Percentiles rank a stretch among this genome's conserved stretches.
phyloP scores from a whole-genome alignment of 2,113 vertebrate species.

The Ciconia boyciana region DNA sequence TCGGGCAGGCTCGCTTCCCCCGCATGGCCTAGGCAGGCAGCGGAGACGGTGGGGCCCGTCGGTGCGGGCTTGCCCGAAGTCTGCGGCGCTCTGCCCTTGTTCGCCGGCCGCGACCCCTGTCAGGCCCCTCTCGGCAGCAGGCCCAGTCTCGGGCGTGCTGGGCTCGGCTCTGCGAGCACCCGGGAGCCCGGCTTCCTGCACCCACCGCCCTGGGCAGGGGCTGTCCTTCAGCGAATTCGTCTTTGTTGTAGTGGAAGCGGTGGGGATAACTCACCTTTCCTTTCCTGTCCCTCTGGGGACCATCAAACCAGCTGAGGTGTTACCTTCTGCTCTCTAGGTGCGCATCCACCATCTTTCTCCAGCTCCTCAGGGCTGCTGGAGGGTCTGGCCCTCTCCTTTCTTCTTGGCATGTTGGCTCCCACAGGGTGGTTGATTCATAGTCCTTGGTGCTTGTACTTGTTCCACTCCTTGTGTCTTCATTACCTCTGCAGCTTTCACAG shows the following conservation, averaged over 20 bases:
- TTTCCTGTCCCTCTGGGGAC: too few species aligned
- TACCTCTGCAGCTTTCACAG: neutral
- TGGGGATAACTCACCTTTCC: rapidly evolving
- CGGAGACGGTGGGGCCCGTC: too few species aligned
- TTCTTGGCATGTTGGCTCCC: rapidly evolving
- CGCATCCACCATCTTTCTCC: rapidly evolving
- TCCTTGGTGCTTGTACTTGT: too few species aligned
- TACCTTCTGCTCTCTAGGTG: neutral
- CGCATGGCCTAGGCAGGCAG: too few species aligned
- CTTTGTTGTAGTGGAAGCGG: neutral
- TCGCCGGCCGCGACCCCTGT: too few species aligned
- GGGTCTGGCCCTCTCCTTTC: too few species aligned
- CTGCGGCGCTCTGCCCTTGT: rapidly evolving
- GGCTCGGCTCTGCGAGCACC: too few species aligned
- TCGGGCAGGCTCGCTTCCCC: too few species aligned
- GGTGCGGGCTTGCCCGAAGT: rapidly evolving
- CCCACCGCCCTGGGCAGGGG: neutral
- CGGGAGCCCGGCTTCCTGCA: neutral
- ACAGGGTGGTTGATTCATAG: rapidly evolving
- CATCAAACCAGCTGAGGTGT: neutral
- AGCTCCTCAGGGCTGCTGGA: neutral
- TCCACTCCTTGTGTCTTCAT: rapidly evolving
- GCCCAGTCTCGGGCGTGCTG: too few species aligned
- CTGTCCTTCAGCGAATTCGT: rapidly evolving
- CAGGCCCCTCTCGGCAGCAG: neutral